Conservation (phyloP, 2,797 vertebrate species). For the Rachycentron canadum region DNA sequence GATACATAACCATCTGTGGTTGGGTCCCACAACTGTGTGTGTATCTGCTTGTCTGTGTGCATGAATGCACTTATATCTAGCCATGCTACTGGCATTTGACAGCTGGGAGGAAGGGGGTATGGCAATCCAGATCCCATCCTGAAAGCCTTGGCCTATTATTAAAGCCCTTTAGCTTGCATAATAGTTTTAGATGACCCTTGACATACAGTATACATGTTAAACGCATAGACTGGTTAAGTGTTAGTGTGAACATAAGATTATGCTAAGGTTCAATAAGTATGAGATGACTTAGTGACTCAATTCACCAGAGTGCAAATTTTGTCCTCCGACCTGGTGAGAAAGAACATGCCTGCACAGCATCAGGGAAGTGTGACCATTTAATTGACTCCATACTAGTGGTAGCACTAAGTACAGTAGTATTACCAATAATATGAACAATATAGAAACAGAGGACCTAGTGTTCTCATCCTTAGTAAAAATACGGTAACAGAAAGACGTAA, state of each 20-base stretch:
- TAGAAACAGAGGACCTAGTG: conserved; percentile 3
- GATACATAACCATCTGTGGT: conserved; percentile 58
- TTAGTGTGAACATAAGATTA: conserved; percentile 30
- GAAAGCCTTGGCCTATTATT: conserved; percentile 50
- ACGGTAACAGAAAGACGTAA: conserved; percentile 8
- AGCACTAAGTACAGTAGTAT: neutral
- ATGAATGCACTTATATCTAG: conserved; percentile 40
- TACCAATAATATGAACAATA: conserved; percentile 4
- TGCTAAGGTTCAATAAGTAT: conserved; percentile 4
- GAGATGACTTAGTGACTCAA: conserved; percentile 13
- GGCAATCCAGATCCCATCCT: conserved; percentile 45
- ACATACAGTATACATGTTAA: conserved; percentile 39
- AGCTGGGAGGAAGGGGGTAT: conserved; percentile 6
- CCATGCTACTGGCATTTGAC: conserved; percentile 37
- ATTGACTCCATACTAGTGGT: neutral
- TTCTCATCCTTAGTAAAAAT: neutral
- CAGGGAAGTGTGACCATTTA: neutral
- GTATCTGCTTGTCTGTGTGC: conserved; percentile 36
- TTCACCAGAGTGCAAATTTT: conserved; percentile 7
- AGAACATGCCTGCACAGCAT: conserved; percentile 14
- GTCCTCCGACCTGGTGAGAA: conserved; percentile 8
- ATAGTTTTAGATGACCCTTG: conserved; percentile 62
- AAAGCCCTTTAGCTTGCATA: conserved; percentile 70
- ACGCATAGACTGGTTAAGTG: conserved; percentile 28
- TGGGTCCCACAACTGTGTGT: conserved; percentile 37